Conservation (phyloP, 2,113 vertebrate species). For the Agapornis roseicollis region DNA sequence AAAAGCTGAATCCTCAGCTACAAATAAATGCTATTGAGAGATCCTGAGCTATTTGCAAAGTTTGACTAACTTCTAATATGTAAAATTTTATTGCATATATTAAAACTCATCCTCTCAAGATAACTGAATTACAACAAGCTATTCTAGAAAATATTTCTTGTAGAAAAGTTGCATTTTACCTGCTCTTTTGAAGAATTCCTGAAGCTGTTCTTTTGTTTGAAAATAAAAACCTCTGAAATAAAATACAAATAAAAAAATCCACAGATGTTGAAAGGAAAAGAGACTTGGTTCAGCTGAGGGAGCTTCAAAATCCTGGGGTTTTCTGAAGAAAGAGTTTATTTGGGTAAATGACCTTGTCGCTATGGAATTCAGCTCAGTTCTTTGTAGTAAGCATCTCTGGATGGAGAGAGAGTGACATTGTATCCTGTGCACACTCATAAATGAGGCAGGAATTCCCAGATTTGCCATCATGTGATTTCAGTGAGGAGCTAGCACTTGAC, state of each 20-base stretch:
- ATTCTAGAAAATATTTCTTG: background rate
- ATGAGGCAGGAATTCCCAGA: conserved; percentile 67
- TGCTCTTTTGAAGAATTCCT: conserved; percentile 39
- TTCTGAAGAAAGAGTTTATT: conserved; percentile 11
- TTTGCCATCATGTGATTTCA: conserved; percentile 68
- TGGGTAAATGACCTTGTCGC: background rate
- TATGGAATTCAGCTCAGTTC: conserved; percentile 12
- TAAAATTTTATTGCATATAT: background rate
- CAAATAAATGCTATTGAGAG: background rate
- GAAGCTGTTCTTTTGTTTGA: background rate
- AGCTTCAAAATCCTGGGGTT: background rate
- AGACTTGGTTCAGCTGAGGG: background rate
- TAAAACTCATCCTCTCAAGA: background rate
- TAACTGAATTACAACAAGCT: background rate
- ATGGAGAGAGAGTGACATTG: conserved; percentile 41
- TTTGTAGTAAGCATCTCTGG: conserved; percentile 44
- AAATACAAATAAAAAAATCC: background rate
- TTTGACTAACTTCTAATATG: background rate
- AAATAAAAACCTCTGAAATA: background rate
- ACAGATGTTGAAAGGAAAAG: background rate
- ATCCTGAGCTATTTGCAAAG: background rate
- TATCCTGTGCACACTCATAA: conserved; percentile 40
- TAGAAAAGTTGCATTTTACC: conserved; percentile 47
- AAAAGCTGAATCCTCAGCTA: background rate
- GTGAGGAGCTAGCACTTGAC: conserved; percentile 29